A percentile compares a stretch with the other conserved stretches of the same genome.
phyloP scores from a whole-genome alignment of 2,113 vertebrate genomes.

The Carassius auratus region DNA sequence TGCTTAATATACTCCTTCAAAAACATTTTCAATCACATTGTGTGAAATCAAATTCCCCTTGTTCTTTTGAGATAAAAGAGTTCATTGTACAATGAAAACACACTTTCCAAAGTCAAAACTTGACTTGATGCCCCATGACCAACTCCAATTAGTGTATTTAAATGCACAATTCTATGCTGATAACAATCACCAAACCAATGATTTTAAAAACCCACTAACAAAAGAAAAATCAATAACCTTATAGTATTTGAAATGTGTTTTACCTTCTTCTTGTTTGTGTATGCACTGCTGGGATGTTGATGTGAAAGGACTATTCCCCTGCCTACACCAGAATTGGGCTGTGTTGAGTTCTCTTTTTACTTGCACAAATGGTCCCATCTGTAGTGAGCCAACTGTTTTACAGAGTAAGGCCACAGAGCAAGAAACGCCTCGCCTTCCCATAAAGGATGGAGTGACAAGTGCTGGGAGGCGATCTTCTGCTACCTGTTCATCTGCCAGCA shows the following conservation, averaged over 20 bases:
- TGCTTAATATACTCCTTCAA: not conserved
- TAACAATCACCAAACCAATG: not conserved
- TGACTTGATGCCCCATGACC: not conserved
- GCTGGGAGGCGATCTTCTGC: slow-evolving; percentile 39
- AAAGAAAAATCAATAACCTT: not conserved
- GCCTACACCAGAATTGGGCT: not conserved
- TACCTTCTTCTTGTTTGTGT: not conserved
- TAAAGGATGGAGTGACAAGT: slow-evolving; percentile 1
- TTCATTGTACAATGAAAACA: not conserved
- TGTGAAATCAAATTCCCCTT: not conserved
- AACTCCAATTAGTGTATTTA: not conserved
- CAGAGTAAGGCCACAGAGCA: slow-evolving; percentile 2
- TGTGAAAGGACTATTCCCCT: slow-evolving; percentile 4
- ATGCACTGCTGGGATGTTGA: not conserved
- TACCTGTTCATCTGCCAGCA: slow-evolving; percentile 43
- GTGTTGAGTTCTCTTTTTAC: slow-evolving; percentile 17
- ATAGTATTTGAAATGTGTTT: not conserved
- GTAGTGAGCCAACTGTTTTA: slow-evolving; percentile 32
- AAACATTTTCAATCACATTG: not conserved
- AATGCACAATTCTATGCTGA: not conserved
- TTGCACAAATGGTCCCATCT: slow-evolving; percentile 7
- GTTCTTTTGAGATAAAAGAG: not conserved
- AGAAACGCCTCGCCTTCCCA: slow-evolving; percentile 1
- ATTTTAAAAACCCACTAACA: not conserved
- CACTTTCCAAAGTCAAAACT: not conserved